Base-by-base conservation (phyloP, 2,888 invertebrate species). In the Ophioninae sp. region DNA sequence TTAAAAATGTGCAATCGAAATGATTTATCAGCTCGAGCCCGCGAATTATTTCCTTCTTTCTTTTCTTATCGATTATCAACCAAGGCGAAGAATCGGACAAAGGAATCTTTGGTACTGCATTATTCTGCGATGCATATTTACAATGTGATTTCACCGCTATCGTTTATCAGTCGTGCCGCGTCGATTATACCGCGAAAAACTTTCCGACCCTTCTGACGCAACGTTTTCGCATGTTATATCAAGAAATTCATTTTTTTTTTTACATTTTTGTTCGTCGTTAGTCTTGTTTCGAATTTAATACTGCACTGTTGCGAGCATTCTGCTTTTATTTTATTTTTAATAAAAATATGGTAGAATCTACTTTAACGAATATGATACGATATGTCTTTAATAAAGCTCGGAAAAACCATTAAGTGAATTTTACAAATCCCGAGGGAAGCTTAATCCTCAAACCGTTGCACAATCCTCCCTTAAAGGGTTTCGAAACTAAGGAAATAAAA, bases 151-250 rank as follows among this genome's bases (percentile, higher is more conserved):
- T 20, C 9, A 30, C 17, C 23, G 9, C n/a, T 51, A 6, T 22
- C 44, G 44, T 30, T 69, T 30, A 56, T 56, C n/a, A 30, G 22
- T 20, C 58, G 44, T 44, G 3, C 51, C 17, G n/a, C 17, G 10
- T 23, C 30, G 69, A 17, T 56, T 30, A 69, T 51, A 51, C 44
- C n/a, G 58, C 58, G n/a, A n/a, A 59, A 59, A 59, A 59, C 58
- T 59, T 59, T 59, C 58, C 58, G 58, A 59, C 7, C 58, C 7
- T 59, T 8, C 6, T 59, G 58, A 59, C 58, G 58, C 58, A 59
- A 59, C 58, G 17, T 59, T n/a, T n/a, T 17, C 44, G 44, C 0
- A n/a, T 59, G 58, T 20, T 6, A 7, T n/a, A 59, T 20, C 17
- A 59, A n/a, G n/a, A 59, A 59, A 8, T 10, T 2, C 17, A 2